Base-by-base conservation (phyloP, 2,113 vertebrate genomes). In the Pseudorectes ferrugineus region DNA sequence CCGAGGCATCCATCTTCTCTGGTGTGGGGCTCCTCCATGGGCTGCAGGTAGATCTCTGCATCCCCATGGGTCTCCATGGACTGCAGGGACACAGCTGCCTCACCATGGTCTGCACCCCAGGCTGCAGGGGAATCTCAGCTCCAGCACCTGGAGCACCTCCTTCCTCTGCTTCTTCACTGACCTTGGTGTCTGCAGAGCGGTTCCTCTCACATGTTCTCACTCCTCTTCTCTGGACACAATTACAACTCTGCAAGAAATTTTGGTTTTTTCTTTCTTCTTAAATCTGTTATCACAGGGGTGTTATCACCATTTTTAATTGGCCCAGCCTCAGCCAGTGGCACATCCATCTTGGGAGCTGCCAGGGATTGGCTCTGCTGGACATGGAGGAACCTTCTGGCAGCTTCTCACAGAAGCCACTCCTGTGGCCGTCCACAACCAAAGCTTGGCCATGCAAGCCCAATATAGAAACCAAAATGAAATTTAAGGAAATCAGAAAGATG, bases 1-100 rank as follows among this genome's bases (percentile, higher is more conserved):
- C 17, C 14, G 13, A 58, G 25, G 25, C 11, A 58, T 14, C 17
- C 17, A 25, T 17, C 6, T 76, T 2, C 33, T 22, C 62, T 25
- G 13, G 4, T 0, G 0, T 15, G 16, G 15, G 12, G 5, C 21
- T 26, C 6, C 21, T 43, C 33, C 22, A 26, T 2, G 4, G 52
- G 18, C 9, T 58, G 11, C 22, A 14, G 21, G 13, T 40, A 35
- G 16, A 49, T 58, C 16, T 75, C 31, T 42, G 11, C 35, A 31
- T 35, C 12, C 16, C 9, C 21, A 42, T 8, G 16, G 7, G 2
- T 9, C 71, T 42, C 13, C 61, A 14, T 7, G 2, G 35, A 6
- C 21, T 35, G 36, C 43, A 75, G 43, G 4, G 25, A 11, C 35
- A 25, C 51, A 49, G 43, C 20, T 75, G 12, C 13, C 6, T 75